Base-by-base conservation (phyloP, 2,113 vertebrate species). In the Sinocyclocheilus anophthalmus region DNA sequence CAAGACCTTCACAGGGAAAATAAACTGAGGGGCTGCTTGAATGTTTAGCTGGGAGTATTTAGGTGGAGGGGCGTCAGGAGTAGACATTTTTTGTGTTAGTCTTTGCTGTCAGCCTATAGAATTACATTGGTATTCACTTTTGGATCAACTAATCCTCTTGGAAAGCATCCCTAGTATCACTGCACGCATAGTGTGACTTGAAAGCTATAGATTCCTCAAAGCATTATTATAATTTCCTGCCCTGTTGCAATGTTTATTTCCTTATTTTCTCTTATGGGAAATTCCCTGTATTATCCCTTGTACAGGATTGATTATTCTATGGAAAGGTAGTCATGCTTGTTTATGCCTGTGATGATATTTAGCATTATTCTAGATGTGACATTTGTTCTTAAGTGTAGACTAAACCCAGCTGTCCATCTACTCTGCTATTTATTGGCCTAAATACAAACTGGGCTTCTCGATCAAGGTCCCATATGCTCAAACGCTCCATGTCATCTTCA, bases 51-150 rank as follows among this genome's bases (percentile, higher is more conserved):
- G 69, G 69, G 65, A 79, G 57, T 67, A 37, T 84, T 48, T 72
- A 78, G 80, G 70, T 79, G 80, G 85, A 69, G 87, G 86, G 75
- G 22, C 6, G 63, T 80, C 30, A 18, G 69, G 75, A 82, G 84
- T 45, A 73, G 73, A 85, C 50, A 33, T 85, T 81, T 45, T 89
- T 81, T 42, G 77, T 84, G 76, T 88, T 82, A 67, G 72, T 81
- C 42, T 69, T 86, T 86, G 70, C 86, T 87, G 86, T 87, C 33
- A 45, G 61, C 12, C 11, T 76, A 53, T 70, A 77, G 39, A 82
- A 70, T 84, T 69, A 70, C 69, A 81, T 72, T 73, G 30, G 75
- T 42, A 45, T 63, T 50, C 57, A 6, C 10, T 73, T 72, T 42
- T 57, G 57, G 18, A 65, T 13, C 70, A 65, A 45, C 22, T 3